Evolutionary conservation across 2,113 vertebrate species (phyloP), one percentile per base, ranked within the genome.

Genomic region (Falcunculus frontatus): DNA sequence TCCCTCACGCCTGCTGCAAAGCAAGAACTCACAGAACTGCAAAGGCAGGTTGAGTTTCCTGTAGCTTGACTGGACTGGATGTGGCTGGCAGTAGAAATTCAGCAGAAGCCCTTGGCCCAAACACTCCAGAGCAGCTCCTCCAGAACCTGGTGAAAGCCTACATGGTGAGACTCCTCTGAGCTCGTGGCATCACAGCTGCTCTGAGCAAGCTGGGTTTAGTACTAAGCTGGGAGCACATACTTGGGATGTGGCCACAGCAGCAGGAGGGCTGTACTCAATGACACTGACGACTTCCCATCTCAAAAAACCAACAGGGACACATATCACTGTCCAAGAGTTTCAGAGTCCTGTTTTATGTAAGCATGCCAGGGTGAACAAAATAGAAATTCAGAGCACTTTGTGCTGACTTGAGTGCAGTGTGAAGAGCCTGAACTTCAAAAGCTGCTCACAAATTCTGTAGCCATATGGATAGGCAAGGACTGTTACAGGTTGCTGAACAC

Each of bases 171-270:
- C 42, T 64, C n/a, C 49, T 27, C 42, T 14, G 37, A 59, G 52
- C 27, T 67, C 6, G 1, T 7, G 2, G 65, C 52, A 49, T 16
- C 80, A 67, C 0, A 0, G 42, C 62, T 59, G 44, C 17, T n/a
- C 70, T 50, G 67, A 33, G 23, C n/a, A 75, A 29, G 39, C 32
- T 74, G 18, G 17, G 10, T 13, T 63, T 16, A 30, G 22, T 52
- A 35, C 42, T 22, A 16, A 22, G 44, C 39, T 39, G 60, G 50
- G 25, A 73, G 9, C 23, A 47, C n/a, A 17, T 8, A 8, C 35
- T 46, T 30, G 13, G 25, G 27, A 33, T 12, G 10, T 5, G 55
- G 52, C 29, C 39, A 62, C 42, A 41, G 3, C 21, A 73, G 68
- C 87, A 81, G 47, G 5, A 83, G 8, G 9, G n/a, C 9, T 84